phyloP scores from a whole-genome alignment of 2,797 vertebrate species.

The Urocyon cinereoargenteus region DNA sequence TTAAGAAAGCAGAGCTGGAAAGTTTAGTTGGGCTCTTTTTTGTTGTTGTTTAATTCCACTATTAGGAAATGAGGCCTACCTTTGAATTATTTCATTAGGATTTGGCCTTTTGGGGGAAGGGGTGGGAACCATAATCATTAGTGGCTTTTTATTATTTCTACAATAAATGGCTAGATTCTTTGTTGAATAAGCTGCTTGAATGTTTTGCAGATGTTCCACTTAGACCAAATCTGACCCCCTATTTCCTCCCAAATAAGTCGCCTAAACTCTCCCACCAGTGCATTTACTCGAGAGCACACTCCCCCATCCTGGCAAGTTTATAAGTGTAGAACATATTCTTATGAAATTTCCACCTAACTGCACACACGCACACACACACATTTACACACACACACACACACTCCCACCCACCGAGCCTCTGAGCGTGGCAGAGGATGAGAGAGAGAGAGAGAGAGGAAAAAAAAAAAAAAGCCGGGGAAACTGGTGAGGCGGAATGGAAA shows the following conservation, averaged over 20 bases:
- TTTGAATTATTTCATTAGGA: constrained; percentile 82
- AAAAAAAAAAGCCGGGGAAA: background rate
- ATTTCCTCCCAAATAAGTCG: constrained; percentile 75
- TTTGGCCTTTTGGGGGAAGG: constrained; percentile 82
- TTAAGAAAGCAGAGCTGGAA: constrained; percentile 89
- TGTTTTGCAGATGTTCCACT: constrained; percentile 85
- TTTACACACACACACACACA: constrained; percentile 16
- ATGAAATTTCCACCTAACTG: constrained; percentile 66
- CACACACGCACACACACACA: background rate
- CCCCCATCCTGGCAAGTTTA: background rate
- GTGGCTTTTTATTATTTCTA: constrained; percentile 82
- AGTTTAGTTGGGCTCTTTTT: constrained; percentile 88
- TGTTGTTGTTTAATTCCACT: constrained; percentile 82
- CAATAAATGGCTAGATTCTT: constrained; percentile 82
- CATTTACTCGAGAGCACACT: background rate
- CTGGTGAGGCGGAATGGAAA: constrained; percentile 2
- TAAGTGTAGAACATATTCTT: constrained; percentile 41
- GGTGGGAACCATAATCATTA: constrained; percentile 77
- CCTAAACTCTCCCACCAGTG: constrained; percentile 72
- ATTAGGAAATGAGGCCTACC: constrained; percentile 76
- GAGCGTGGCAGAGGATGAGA: constrained; percentile 53
- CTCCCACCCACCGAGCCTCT: constrained; percentile 81
- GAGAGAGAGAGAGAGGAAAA: background rate
- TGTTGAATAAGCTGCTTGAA: constrained; percentile 79
- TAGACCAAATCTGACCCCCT: constrained; percentile 78